Evolutionary conservation across 2,888 invertebrate genomes (phyloP).

Genomic region (Allophyes oxyacanthae): DNA sequence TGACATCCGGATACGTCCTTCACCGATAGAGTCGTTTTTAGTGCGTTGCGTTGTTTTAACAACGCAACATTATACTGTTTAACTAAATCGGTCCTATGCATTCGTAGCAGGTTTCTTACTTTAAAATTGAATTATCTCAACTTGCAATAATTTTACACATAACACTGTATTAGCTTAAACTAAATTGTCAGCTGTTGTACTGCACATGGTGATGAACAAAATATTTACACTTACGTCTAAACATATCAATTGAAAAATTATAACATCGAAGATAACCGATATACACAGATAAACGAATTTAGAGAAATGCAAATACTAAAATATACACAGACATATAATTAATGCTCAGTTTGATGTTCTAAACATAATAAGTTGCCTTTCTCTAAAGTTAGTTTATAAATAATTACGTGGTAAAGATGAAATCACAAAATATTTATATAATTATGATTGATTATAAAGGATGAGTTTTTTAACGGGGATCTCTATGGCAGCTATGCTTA

Average conservation of each 20-base stretch:
- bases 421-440: constrained; percentile 1
- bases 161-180: too few relatives aligned
- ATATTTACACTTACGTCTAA: constrained; percentile 17
- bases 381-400: constrained; percentile 6
- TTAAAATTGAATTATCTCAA: not conserved
- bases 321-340: not conserved
- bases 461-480: too few relatives aligned
- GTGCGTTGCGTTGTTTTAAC: too few relatives aligned
- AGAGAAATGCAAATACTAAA: constrained; percentile 11
- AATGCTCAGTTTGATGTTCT: not conserved
- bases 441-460: too few relatives aligned
- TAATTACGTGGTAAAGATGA: constrained; percentile 26
- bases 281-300: constrained; percentile 1
- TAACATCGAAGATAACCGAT: constrained; percentile 20
- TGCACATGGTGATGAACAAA: constrained; percentile 3
- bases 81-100: not conserved
- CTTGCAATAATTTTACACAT: not conserved
- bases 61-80: too few relatives aligned
- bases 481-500: too few relatives aligned
- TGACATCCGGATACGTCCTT: too few relatives aligned
- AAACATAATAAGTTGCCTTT: not conserved
- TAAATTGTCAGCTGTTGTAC: constrained; percentile 4
- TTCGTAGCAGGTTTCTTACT: too few relatives aligned
- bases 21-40: not conserved
- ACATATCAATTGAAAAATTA: constrained; percentile 10